Percentiles rank a stretch among this genome's conserved stretches.
These are phyloP conservation scores for Rhabdomys dilectus DNA, from an alignment of 2,113 vertebrate genomes.

Conservation along the genomic window DNA sequence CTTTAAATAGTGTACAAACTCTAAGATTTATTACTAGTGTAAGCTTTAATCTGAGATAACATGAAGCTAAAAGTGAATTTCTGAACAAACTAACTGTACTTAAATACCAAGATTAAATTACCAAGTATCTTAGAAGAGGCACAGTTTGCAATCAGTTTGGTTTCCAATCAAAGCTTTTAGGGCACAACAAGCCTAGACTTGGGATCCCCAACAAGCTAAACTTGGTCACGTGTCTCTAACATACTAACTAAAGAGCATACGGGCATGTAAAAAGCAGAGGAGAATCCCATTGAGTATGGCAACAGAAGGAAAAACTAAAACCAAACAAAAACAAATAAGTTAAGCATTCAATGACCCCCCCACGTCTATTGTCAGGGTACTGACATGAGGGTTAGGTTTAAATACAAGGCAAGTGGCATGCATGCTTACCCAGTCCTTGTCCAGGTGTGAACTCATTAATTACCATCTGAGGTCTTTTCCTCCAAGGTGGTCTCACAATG, in stretches of 20 bases:
- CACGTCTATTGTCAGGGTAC: not conserved
- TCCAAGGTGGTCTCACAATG: not conserved
- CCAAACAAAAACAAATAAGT: not conserved
- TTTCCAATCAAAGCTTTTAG: not conserved
- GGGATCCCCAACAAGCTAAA: not conserved
- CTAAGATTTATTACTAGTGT: not conserved
- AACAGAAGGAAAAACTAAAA: too few relatives aligned
- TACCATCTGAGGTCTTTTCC: not conserved
- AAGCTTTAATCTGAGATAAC: not conserved
- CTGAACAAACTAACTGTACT: not conserved
- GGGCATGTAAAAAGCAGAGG: not conserved
- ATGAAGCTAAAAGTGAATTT: constrained; percentile 35
- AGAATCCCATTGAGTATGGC: too few relatives aligned
- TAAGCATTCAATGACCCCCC: not conserved
- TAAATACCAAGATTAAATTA: not conserved
- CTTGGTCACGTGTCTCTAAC: not conserved
- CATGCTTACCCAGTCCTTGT: not conserved
- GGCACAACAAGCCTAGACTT: not conserved
- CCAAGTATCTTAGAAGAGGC: not conserved
- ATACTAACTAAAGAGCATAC: not conserved
- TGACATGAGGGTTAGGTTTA: not conserved
- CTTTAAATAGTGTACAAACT: not conserved
- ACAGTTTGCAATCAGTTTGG: not conserved
- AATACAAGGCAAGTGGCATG: too few relatives aligned
- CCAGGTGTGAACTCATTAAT: not conserved